Percentiles rank a stretch among this genome's conserved stretches.
phyloP scores from a whole-genome alignment of 2,888 invertebrate genomes.

The Drosophila dives region DNA sequence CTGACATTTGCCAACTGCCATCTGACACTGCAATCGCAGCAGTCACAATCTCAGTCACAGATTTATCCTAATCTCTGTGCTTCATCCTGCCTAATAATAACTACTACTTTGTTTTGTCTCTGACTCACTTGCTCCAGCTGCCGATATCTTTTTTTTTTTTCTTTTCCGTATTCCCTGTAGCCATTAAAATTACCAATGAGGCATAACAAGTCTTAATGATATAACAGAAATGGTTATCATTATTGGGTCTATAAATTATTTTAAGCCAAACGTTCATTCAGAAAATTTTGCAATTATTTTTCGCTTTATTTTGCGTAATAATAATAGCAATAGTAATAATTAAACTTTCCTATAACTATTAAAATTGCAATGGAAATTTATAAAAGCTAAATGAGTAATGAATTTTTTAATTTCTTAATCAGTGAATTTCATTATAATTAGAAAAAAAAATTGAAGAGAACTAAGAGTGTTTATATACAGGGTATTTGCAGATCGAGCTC shows the following conservation, averaged over 20 bases:
- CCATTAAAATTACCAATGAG: neutral
- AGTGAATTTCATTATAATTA: neutral
- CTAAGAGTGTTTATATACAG: slow-evolving; percentile 1
- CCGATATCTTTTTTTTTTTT: slow-evolving; percentile 19
- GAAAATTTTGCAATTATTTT: slow-evolving; percentile 42
- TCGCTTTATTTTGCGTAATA: slow-evolving; percentile 63
- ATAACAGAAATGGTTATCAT: neutral
- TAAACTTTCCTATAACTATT: slow-evolving; percentile 3
- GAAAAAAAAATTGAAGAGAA: neutral
- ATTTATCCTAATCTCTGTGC: slow-evolving; percentile 68
- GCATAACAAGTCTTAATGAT: neutral
- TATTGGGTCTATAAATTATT: neutral
- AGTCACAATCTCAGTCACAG: slow-evolving; percentile 47
- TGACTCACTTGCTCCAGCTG: slow-evolving; percentile 13
- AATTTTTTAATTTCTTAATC: neutral
- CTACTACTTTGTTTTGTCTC: slow-evolving; percentile 46
- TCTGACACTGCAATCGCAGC: slow-evolving; percentile 23
- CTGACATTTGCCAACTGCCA: neutral
- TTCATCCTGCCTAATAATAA: slow-evolving; percentile 71
- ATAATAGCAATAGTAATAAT: slow-evolving; percentile 58
- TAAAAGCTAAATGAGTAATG: neutral
- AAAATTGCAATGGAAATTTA: neutral
- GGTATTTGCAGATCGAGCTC: slow-evolving; percentile 5
- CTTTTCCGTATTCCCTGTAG: slow-evolving; percentile 13
- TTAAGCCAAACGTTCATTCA: neutral